Evolutionary conservation across 2,888 invertebrate species (phyloP), one percentile per base, ranked within the genome.

Genomic region (Heliconius ethilla): DNA sequence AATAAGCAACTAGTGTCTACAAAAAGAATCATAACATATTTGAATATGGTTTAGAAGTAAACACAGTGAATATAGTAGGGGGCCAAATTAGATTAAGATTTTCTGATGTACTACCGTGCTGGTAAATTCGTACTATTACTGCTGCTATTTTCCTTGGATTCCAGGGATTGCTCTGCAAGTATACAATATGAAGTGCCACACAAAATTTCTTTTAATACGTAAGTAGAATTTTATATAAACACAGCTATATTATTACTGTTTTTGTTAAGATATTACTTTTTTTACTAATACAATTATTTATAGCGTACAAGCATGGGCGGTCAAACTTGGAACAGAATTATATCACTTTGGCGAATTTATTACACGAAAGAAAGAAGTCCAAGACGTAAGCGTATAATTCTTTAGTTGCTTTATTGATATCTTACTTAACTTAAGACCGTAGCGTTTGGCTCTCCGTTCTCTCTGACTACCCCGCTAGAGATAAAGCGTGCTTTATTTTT

Each of bases 261-360:
- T 77, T 45, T 76, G 74, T 45, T 76, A 76, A 73, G 51, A 75
- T 73, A 72, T 75, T 75, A 15, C 5, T 7, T 67, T 75, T 29
- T 25, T 69, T 45, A 59, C 27, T 45, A 51, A 74, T 65, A n/a
- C 55, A 45, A 27, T 72, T 79, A 51, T 79, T 85, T 85, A 72
- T 86, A 97, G 97, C 84, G 97, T 97, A 76, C 96, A 96, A 90
- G 95, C 96, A 87, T 97, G 97, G 97, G 97, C 97, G 45, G 96
- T 97, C 89, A 97, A 97, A 91, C 94, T 97, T 82, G 97, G 97
- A 75, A 96, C 96, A 86, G 97, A 97, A 89, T 91, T 98, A 83
- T 97, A 96, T 92, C 96, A 97, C 88, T 96, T 97, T 85, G 97
- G 97, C 78, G 97, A 97, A 87, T 96, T 97, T 88, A 97, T 97